These are phyloP conservation scores for Synanthedon formicaeformis DNA, from an alignment of 2,888 invertebrate genomes.

Conservation along the genomic window DNA sequence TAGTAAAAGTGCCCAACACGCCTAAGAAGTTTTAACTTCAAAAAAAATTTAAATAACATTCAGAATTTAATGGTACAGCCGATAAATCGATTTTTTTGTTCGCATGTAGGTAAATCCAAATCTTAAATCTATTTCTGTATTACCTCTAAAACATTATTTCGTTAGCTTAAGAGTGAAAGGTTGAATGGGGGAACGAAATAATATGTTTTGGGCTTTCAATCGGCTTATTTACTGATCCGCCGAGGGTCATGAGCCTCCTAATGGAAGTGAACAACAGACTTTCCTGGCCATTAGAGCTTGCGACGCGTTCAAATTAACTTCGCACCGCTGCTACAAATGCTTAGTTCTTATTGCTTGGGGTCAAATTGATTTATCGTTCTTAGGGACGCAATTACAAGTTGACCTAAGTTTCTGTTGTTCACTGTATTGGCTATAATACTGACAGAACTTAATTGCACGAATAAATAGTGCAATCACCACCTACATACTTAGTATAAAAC, in stretches of 20 bases:
- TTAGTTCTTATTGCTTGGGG: background rate
- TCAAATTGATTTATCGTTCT: slow-evolving; percentile 1
- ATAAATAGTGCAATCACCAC: too few relatives aligned
- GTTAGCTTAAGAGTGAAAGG: background rate
- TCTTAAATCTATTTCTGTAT: too few relatives aligned
- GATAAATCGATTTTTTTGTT: too few relatives aligned
- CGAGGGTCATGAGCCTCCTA: background rate
- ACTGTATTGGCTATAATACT: background rate
- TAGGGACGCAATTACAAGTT: background rate
- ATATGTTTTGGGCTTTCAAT: background rate
- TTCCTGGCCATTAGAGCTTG: background rate
- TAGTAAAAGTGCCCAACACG: too few relatives aligned
- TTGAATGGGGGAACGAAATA: background rate
- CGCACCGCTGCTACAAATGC: background rate
- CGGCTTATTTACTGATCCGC: background rate
- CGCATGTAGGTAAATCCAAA: too few relatives aligned
- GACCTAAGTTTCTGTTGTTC: background rate
- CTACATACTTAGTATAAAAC: too few relatives aligned
- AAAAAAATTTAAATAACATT: too few relatives aligned
- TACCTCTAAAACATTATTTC: too few relatives aligned
- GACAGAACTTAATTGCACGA: too few relatives aligned
- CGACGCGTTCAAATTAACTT: background rate
- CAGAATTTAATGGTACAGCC: too few relatives aligned
- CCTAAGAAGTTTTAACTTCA: too few relatives aligned
- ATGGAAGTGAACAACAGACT: background rate